Conservation (phyloP, 2,797 vertebrate genomes). For the Lacerta viridis region DNA sequence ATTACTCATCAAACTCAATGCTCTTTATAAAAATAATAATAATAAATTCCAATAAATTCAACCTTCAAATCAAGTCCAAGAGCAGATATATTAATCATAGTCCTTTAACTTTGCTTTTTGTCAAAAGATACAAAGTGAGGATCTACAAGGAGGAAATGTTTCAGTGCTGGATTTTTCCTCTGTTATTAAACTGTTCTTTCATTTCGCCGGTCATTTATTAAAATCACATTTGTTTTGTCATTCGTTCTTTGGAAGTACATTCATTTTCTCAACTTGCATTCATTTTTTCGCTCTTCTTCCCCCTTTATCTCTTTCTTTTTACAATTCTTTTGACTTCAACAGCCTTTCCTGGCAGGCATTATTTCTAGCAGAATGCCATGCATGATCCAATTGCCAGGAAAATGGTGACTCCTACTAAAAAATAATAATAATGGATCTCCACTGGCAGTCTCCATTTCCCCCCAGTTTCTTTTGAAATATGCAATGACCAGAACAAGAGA, state of each 20-base stretch:
- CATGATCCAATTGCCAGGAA: background rate
- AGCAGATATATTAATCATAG: background rate
- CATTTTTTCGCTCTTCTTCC: background rate
- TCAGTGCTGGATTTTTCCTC: background rate
- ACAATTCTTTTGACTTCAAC: background rate
- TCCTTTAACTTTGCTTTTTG: slow-evolving; percentile 3
- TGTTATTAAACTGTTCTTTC: background rate
- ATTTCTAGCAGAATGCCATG: background rate
- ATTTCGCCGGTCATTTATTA: background rate
- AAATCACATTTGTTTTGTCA: background rate
- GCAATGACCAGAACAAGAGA: too few species aligned
- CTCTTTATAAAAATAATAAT: background rate
- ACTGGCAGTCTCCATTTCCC: too few species aligned
- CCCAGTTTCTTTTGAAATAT: too few species aligned
- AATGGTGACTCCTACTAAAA: too few species aligned
- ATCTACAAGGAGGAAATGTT: too few species aligned
- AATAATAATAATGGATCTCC: too few species aligned
- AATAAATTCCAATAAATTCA: background rate
- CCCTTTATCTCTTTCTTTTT: background rate
- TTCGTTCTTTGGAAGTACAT: background rate
- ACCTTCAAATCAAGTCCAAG: background rate
- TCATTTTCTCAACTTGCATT: background rate
- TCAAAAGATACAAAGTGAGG: background rate
- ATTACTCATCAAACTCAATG: slow-evolving; percentile 4
- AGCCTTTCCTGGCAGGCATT: background rate